phyloP scores from a whole-genome alignment of 2,888 invertebrate species.

The Tachina grossa region DNA sequence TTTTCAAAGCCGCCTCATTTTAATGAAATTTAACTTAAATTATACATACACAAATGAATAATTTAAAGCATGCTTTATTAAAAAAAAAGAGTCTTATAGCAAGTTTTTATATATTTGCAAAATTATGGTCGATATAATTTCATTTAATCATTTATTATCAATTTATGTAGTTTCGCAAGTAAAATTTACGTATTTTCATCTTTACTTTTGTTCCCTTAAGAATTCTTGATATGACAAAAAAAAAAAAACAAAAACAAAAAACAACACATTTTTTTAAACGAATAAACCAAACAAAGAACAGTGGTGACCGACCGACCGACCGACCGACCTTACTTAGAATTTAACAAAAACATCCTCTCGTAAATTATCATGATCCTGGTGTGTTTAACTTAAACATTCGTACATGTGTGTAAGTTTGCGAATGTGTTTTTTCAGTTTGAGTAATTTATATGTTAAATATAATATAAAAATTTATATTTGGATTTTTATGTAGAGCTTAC shows the following conservation, averaged over 20 bases:
- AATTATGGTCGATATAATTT: conserved; percentile 24
- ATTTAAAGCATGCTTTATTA: no score
- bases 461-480: conserved; percentile 51
- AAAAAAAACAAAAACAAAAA: not conserved
- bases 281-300: conserved; percentile 23
- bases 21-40: no score
- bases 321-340: conserved; percentile 53
- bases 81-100: no score
- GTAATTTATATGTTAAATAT: conserved; percentile 67
- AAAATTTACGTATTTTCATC: conserved; percentile 36
- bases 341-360: conserved; percentile 67
- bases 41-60: no score
- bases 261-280: conserved; percentile 7
- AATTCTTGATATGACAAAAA: conserved; percentile 6
- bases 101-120: not conserved
- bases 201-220: conserved; percentile 35
- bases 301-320: conserved; percentile 20
- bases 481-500: conserved; percentile 31
- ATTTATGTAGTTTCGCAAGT: conserved; percentile 5
- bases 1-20: no score
- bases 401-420: not conserved
- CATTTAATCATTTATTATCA: conserved; percentile 18
- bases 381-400: conserved; percentile 22
- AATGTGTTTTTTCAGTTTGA: conserved; percentile 34
- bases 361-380: conserved; percentile 73